Evolutionary conservation across 2,888 invertebrate species (phyloP), one percentile per base, ranked within the genome.

Genomic region (Drosophila dives): DNA sequence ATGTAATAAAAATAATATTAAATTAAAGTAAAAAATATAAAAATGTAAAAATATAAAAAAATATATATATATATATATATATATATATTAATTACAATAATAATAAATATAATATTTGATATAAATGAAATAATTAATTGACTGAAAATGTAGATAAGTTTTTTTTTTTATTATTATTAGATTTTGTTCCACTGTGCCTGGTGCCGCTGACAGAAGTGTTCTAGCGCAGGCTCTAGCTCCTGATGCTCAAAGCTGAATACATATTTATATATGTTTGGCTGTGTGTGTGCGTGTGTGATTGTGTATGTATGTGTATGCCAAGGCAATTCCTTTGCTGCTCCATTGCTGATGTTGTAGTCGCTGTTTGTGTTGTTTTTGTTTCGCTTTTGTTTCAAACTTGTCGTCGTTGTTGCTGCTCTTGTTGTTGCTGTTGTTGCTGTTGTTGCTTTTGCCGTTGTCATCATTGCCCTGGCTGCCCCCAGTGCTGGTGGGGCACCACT

Each of bases 381-480:
- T 83, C 73, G 66, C 75, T 69, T 85, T 87, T 82, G 77, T 81
- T 84, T 76, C 78, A 62, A 84, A 75, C 79, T 81, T 79, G 72
- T 79, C 77, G 80, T 76, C 64, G 72, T 66, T 45, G 64, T 29
- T 54, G 51, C 26, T 70, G 64, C 48, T 53, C 38, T 68, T 79
- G 38, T 77, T 81, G 82, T 80, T 74, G 49, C 65, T 79, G 79
- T 75, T 72, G 65, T 48, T 49, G 51, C 64, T 80, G 78, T 15
- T 26, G 56, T 79, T 77, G 83, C 76, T 75, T 72, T 79, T 81
- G 86, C 78, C 76, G 61, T 77, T 83, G 80, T 83, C 83, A 80
- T 80, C 77, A 80, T 83, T 86, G 86, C 77, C 74, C 75, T 65
- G 73, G 75, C 77, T 83, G 86, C 75, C 77, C 86, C 77, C 56